Evolutionary conservation across 2,888 invertebrate genomes (phyloP).

Genomic region (Halocaridina rubra): DNA sequence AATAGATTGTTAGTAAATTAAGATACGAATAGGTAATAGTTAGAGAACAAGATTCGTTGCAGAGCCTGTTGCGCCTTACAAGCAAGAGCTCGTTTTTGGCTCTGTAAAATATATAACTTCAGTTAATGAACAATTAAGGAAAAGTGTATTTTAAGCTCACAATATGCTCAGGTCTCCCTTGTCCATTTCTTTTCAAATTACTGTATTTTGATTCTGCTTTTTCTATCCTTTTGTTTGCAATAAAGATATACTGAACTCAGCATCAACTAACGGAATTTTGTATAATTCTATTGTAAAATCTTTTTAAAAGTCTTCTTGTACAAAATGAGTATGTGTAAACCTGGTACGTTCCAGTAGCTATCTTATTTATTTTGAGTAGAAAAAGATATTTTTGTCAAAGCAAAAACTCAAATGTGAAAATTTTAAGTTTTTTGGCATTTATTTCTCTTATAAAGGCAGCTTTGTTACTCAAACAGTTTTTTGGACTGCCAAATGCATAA

Average conservation of each 20-base stretch:
- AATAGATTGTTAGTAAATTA: neutral
- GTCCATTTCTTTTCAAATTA: constrained; percentile 30
- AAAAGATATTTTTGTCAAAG: no score
- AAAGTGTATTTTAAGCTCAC: constrained; percentile 40
- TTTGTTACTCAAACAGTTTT: neutral
- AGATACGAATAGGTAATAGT: neutral
- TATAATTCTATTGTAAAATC: no score
- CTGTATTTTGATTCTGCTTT: no score
- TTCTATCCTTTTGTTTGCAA: no score
- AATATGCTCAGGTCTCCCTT: constrained; percentile 37
- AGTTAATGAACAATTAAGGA: neutral
- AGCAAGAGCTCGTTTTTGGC: neutral
- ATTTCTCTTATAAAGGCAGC: no score
- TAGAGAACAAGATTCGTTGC: neutral
- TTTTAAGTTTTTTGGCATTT: neutral
- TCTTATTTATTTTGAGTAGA: no score
- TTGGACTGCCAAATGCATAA: neutral
- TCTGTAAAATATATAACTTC: neutral
- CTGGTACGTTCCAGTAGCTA: no score
- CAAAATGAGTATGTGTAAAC: no score
- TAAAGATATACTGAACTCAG: neutral
- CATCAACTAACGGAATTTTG: neutral
- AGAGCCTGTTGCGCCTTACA: neutral
- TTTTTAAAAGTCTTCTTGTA: no score
- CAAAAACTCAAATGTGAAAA: no score